Conservation (phyloP, 2,888 invertebrate species). For the Ormyrus pomaceus region DNA sequence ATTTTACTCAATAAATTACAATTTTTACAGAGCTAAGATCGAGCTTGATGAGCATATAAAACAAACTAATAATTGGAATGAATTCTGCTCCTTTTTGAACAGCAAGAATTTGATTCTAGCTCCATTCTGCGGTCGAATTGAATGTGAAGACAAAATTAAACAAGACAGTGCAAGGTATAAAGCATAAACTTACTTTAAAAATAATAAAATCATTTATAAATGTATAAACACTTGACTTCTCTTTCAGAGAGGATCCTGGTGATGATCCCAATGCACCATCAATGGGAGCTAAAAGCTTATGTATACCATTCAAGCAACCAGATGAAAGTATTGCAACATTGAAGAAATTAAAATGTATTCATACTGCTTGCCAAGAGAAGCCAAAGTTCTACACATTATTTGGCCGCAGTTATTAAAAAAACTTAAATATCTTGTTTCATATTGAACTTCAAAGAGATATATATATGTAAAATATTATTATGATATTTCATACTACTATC, state of each 20-base stretch:
- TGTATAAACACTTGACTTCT: conserved; percentile 1
- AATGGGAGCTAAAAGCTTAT: conserved; percentile 99
- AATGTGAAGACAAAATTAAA: conserved; percentile 97
- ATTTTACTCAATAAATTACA: conserved; percentile 26
- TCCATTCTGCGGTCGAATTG: conserved; percentile 94
- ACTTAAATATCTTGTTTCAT: conserved; percentile 8
- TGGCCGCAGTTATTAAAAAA: conserved; percentile 92
- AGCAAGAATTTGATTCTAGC: conserved; percentile 93
- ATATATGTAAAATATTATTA: no score
- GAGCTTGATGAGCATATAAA: conserved; percentile 87
- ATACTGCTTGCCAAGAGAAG: conserved; percentile 87
- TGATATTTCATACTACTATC: background rate
- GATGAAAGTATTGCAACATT: conserved; percentile 79
- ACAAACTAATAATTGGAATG: conserved; percentile 85
- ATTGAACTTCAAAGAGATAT: conserved; percentile 1
- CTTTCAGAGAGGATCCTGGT: conserved; percentile 80
- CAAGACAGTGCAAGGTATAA: conserved; percentile 91
- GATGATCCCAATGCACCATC: conserved; percentile 90
- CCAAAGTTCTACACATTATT: conserved; percentile 94
- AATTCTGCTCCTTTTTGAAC: conserved; percentile 89
- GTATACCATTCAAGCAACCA: conserved; percentile 95
- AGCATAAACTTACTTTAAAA: conserved; percentile 51
- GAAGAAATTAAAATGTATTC: conserved; percentile 86
- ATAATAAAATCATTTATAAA: conserved; percentile 15
- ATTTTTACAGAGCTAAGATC: conserved; percentile 82